Conservation (phyloP, 2,113 vertebrate genomes). For the Gambusia holbrooki region DNA sequence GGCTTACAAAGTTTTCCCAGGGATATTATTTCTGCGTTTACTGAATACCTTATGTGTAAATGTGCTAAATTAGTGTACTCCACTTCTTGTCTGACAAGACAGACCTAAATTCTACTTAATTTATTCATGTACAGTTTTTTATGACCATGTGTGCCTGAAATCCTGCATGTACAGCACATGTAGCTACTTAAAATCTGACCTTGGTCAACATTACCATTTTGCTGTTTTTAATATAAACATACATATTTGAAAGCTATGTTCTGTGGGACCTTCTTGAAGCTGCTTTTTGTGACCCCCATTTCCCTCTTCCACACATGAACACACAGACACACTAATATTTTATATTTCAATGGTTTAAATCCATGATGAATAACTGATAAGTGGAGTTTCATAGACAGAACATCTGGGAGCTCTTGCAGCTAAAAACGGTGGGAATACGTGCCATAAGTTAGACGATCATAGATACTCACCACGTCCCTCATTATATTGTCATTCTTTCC, state of each 20-base stretch:
- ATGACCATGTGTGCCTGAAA: neutral
- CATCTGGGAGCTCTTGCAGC: conserved; percentile 72
- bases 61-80: neutral
- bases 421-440: conserved; percentile 38
- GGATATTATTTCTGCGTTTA: conserved; percentile 8
- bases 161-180: neutral
- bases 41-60: neutral
- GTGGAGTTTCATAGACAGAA: conserved; percentile 52
- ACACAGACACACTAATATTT: conserved; percentile 9
- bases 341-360: conserved; percentile 42
- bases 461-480: conserved; percentile 14
- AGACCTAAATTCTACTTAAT: neutral
- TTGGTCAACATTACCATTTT: conserved; percentile 28
- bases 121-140: neutral
- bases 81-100: neutral
- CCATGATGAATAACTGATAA: conserved; percentile 67
- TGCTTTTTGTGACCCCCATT: conserved; percentile 36
- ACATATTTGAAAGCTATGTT: conserved; percentile 12
- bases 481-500: conserved; percentile 38
- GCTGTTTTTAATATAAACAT: conserved; percentile 40
- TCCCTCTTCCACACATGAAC: conserved; percentile 14
- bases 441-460: conserved; percentile 42
- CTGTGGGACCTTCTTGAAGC: conserved; percentile 35
- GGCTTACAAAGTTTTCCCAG: neutral
- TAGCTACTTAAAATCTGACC: conserved; percentile 24